phyloP scores from a whole-genome alignment of 2,113 vertebrate genomes.

The Dasypus novemcinctus region DNA sequence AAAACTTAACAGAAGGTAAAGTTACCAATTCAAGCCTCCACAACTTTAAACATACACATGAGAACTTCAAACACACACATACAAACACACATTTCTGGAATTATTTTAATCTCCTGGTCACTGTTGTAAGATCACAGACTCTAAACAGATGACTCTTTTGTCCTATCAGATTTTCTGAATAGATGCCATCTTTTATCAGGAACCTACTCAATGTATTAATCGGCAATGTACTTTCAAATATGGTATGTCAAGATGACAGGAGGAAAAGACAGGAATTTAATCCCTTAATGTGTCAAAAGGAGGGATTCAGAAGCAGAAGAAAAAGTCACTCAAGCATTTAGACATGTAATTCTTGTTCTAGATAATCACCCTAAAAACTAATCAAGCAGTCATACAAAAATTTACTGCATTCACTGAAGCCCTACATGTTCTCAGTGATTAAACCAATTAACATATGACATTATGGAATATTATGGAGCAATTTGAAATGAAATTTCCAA shows the following conservation, averaged over 20 bases:
- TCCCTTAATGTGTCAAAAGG: background rate
- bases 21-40: background rate
- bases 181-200: background rate
- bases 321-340: background rate
- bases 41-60: background rate
- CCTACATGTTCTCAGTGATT: background rate
- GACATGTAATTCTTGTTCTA: background rate
- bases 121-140: background rate
- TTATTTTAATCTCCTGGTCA: background rate
- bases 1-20: background rate
- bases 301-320: background rate
- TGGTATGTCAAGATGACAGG: background rate
- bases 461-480: background rate
- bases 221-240: background rate
- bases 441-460: background rate
- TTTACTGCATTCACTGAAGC: background rate
- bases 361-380: background rate
- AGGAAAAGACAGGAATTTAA: background rate
- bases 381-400: background rate
- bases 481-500: background rate
- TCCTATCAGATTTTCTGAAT: background rate
- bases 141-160: background rate
- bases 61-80: background rate
- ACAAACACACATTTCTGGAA: background rate
- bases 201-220: background rate